Conservation (phyloP, 2,797 vertebrate genomes). For the Sebastes hopkinsi region DNA sequence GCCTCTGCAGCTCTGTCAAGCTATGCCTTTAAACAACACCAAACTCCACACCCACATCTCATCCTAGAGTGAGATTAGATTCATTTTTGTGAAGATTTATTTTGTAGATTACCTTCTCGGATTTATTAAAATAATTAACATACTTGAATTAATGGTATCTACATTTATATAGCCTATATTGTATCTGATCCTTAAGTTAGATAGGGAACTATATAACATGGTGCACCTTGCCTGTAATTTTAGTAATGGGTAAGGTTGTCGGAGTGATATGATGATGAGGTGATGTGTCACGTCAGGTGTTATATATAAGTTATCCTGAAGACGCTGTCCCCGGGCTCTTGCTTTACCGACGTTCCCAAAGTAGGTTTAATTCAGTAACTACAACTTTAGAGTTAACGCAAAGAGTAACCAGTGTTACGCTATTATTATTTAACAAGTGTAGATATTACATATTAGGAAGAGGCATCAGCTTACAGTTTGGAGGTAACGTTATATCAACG, state of each 20-base stretch:
- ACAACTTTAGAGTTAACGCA: not conserved
- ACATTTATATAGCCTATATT: not conserved
- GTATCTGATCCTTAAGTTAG: not conserved
- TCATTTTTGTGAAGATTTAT: not conserved
- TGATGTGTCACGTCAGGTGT: not conserved
- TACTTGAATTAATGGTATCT: not conserved
- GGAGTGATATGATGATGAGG: not conserved
- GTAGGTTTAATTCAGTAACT: not conserved
- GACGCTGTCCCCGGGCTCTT: not conserved
- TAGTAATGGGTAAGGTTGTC: not conserved
- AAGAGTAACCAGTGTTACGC: not conserved
- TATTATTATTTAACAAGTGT: not conserved
- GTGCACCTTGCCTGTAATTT: not conserved
- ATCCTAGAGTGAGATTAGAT: not conserved
- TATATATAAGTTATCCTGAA: not conserved
- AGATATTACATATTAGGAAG: not conserved
- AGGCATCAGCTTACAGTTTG: not conserved
- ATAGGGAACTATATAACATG: not conserved
- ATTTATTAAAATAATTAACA: not conserved
- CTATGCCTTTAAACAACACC: not conserved
- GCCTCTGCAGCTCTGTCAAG: not conserved
- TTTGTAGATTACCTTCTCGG: not conserved
- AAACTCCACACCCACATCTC: not conserved
- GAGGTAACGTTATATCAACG: not conserved
- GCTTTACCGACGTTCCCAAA: not conserved